Evolutionary conservation across 2,888 invertebrate species (phyloP).

Genomic region (Morpho deidamia): DNA sequence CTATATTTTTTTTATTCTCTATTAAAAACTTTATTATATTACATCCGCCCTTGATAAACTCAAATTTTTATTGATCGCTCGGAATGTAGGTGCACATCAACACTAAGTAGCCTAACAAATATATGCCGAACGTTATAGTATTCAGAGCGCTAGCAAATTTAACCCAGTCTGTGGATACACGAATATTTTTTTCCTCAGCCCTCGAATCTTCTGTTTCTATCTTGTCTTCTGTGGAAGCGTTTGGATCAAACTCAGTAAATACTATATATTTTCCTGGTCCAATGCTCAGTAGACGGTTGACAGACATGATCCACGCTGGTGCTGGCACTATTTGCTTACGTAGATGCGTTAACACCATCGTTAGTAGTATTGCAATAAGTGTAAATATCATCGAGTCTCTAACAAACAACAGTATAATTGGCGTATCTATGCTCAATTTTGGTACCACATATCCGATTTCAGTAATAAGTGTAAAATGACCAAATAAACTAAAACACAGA

Average conservation of each 20-base stretch:
- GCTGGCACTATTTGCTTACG: conserved; percentile 44
- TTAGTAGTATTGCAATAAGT: conserved; percentile 49
- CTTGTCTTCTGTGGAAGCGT: conserved; percentile 39
- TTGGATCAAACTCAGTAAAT: conserved; percentile 66
- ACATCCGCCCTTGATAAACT: no score
- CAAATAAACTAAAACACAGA: conserved; percentile 78
- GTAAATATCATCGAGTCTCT: conserved; percentile 67
- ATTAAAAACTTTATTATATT: background rate
- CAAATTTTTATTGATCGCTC: conserved; percentile 26
- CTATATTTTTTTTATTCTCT: background rate
- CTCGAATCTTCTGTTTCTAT: conserved; percentile 34
- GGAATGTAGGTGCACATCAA: conserved; percentile 58
- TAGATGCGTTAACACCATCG: conserved; percentile 54
- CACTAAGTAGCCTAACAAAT: conserved; percentile 50
- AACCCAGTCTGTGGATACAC: conserved; percentile 52
- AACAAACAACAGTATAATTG: conserved; percentile 70
- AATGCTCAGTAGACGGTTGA: conserved; percentile 45
- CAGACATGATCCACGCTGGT: conserved; percentile 49
- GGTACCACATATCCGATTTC: conserved; percentile 80
- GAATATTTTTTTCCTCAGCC: conserved; percentile 31
- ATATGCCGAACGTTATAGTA: conserved; percentile 48
- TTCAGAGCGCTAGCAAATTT: conserved; percentile 59
- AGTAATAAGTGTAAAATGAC: conserved; percentile 78
- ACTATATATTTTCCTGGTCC: conserved; percentile 62
- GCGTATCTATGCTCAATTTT: conserved; percentile 76